Conservation (phyloP, 2,888 invertebrate genomes). For the Rotaria socialis region DNA sequence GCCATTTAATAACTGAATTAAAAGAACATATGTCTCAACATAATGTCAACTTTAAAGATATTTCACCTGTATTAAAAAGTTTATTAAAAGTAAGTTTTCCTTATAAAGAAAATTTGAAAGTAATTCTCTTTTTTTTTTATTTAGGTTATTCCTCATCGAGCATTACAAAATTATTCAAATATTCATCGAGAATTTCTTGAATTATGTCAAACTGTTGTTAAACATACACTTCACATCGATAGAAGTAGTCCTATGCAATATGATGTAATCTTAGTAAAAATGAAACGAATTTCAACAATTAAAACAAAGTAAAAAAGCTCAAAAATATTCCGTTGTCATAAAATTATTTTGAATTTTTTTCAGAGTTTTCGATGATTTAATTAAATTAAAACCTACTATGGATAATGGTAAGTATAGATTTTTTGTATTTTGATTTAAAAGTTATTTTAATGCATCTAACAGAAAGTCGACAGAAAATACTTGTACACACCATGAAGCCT, state of each 20-base stretch:
- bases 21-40: constrained; percentile 14
- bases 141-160: not conserved
- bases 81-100: not conserved
- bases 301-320: not conserved
- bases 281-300: constrained; percentile 20
- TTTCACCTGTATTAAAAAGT: constrained; percentile 11
- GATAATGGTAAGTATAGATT: not conserved
- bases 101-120: too few species aligned
- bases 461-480: not conserved
- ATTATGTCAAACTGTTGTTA: not conserved
- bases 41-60: not conserved
- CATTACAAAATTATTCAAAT: constrained; percentile 1
- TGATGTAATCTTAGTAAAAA: not conserved
- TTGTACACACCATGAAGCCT: not conserved
- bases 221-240: constrained; percentile 23
- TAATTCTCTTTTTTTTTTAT: not conserved
- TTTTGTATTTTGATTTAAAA: too few species aligned
- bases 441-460: not conserved
- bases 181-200: constrained; percentile 32
- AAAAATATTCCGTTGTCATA: too few species aligned
- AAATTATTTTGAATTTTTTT: not conserved
- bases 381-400: not conserved
- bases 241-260: not conserved
- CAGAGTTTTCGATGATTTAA: constrained; percentile 28
- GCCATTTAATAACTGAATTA: not conserved